Evolutionary conservation across 2,888 invertebrate genomes (phyloP).

Genomic region (Erpobdella octoculata): DNA sequence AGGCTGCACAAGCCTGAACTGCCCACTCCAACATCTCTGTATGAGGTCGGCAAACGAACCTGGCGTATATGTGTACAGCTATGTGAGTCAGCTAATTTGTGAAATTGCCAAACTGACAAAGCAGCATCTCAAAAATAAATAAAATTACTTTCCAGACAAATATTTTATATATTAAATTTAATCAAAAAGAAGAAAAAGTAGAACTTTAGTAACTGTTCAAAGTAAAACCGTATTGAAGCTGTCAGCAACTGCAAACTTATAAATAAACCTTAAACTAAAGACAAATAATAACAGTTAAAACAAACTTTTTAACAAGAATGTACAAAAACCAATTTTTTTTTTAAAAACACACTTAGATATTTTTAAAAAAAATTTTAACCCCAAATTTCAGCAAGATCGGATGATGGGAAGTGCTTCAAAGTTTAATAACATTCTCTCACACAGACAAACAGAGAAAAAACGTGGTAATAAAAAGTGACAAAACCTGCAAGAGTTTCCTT

Average conservation of each 20-base stretch:
- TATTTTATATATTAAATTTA: background rate
- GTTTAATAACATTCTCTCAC: no score
- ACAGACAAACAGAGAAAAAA: no score
- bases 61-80: no score
- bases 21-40: constrained; percentile 59
- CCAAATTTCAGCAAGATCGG: no score
- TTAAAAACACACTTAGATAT: background rate
- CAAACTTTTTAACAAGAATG: background rate
- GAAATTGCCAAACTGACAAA: no score
- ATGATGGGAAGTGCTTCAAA: no score
- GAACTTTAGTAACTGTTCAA: no score
- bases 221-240: no score
- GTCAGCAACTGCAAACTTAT: background rate
- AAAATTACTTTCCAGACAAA: background rate
- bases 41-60: constrained; percentile 57
- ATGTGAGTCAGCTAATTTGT: no score
- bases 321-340: background rate
- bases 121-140: constrained; percentile 38
- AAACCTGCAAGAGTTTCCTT: background rate
- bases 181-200: no score
- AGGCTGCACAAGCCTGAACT: constrained; percentile 56
- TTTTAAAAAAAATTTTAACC: no score
- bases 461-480: background rate
- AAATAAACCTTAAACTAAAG: background rate
- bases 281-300: background rate